Percentiles rank a stretch among this genome's conserved stretches.
Conservation (phyloP, 1,140 invertebrate genomes). For the Eciton burchellii region DNA sequence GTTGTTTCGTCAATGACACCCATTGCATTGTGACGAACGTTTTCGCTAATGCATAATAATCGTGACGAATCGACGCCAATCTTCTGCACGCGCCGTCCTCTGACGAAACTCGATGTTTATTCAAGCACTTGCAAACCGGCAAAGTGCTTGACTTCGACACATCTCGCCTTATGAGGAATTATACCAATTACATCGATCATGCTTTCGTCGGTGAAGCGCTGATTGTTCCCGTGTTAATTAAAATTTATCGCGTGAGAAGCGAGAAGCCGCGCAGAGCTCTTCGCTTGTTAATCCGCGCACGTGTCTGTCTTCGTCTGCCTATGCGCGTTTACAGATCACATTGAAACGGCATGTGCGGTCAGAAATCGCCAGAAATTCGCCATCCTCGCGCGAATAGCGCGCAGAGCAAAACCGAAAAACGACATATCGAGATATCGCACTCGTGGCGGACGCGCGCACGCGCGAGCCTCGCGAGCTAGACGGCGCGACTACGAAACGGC, state of each 20-base stretch:
- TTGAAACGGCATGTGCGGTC: too few species aligned
- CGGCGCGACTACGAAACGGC: conserved; percentile 12
- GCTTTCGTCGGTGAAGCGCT: conserved; percentile 11
- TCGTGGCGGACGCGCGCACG: not conserved
- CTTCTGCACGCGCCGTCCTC: conserved; percentile 40
- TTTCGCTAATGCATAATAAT: conserved; percentile 58
- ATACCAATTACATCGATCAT: not conserved
- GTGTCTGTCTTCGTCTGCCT: too few species aligned
- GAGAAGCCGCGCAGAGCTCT: not conserved
- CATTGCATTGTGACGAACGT: conserved; percentile 54
- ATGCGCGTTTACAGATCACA: too few species aligned
- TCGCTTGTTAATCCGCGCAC: too few species aligned
- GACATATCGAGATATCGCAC: too few species aligned
- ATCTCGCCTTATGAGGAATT: conserved; percentile 17
- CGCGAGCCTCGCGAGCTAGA: conserved; percentile 29
- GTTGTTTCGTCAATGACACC: conserved; percentile 45
- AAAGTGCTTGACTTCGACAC: conserved; percentile 21
- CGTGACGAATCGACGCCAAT: conserved; percentile 36
- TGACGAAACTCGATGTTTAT: conserved; percentile 43
- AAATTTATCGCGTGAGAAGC: not conserved
- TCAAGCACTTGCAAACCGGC: conserved; percentile 30
- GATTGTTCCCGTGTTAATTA: too few species aligned
- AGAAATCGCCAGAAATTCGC: conserved; percentile 10
- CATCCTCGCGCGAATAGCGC: not conserved
- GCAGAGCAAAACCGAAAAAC: conserved; percentile 18